These are phyloP conservation scores for Pseudomugil tenellus DNA, from an alignment of 2,797 vertebrate genomes.

Conservation along the genomic window DNA sequence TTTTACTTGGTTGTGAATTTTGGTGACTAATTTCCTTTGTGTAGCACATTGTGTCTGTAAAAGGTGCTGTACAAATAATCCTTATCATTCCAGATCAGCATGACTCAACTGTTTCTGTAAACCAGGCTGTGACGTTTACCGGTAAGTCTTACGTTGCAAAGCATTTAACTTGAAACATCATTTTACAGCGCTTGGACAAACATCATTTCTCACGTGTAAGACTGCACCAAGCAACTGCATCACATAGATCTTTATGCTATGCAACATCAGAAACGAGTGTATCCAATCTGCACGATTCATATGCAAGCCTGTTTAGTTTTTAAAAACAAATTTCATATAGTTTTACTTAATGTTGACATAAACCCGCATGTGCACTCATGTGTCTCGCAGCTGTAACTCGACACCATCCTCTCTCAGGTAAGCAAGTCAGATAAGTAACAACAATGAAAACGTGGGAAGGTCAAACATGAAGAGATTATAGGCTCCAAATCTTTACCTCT, in stretches of 20 bases:
- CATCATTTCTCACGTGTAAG: neutral
- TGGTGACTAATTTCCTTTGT: too few species aligned
- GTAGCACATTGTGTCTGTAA: too few species aligned
- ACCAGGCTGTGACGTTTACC: too few species aligned
- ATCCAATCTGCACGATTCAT: neutral
- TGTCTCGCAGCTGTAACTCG: constrained; percentile 12
- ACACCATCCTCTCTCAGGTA: constrained; percentile 5
- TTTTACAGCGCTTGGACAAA: neutral
- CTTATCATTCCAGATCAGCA: neutral
- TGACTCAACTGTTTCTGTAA: constrained; percentile 27
- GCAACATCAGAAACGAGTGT: too few species aligned
- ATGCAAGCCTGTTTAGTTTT: too few species aligned
- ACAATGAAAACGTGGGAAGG: neutral
- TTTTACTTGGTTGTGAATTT: too few species aligned
- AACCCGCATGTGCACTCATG: neutral
- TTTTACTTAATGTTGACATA: neutral
- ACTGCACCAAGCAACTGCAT: too few species aligned
- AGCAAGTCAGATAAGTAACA: neutral
- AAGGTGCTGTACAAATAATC: too few species aligned
- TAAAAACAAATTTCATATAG: neutral
- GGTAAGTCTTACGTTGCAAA: constrained; percentile 2
- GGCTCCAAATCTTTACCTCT: neutral
- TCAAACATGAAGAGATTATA: constrained; percentile 6
- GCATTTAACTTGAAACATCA: neutral
- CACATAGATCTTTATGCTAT: too few species aligned